Percentiles rank a stretch among this genome's conserved stretches.
Conservation (phyloP, 2,797 vertebrate species). For the Chiroxiphia lanceolata region DNA sequence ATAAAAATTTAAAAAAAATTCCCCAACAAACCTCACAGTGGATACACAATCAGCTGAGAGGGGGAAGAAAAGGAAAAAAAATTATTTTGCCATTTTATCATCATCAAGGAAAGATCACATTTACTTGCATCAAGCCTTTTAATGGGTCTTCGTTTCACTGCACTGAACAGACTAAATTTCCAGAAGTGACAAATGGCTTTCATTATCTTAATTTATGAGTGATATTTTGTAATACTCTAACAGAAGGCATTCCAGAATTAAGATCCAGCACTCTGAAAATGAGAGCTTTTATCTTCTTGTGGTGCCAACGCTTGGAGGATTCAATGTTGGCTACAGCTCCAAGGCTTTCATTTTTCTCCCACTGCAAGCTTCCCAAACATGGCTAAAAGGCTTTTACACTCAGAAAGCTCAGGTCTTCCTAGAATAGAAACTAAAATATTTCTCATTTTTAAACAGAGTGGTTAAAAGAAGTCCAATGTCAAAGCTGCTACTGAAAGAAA, state of each 20-base stretch:
- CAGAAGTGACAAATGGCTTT: background rate
- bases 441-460: background rate
- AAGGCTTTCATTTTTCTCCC: background rate
- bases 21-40: background rate
- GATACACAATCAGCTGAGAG: background rate
- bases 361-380: background rate
- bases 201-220: background rate
- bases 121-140: background rate
- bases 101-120: background rate
- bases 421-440: background rate
- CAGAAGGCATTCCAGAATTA: background rate
- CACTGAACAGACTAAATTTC: background rate
- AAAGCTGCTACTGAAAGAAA: background rate
- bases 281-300: background rate
- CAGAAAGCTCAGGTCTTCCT: background rate
- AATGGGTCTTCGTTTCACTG: background rate
- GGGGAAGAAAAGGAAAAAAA: background rate
- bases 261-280: background rate
- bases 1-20: background rate
- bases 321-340: background rate
- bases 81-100: background rate
- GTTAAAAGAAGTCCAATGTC: background rate
- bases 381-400: background rate
- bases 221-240: background rate
- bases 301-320: background rate